Evolutionary conservation across 1,140 invertebrate genomes (phyloP).

Genomic region (Camponotus floridanus): DNA sequence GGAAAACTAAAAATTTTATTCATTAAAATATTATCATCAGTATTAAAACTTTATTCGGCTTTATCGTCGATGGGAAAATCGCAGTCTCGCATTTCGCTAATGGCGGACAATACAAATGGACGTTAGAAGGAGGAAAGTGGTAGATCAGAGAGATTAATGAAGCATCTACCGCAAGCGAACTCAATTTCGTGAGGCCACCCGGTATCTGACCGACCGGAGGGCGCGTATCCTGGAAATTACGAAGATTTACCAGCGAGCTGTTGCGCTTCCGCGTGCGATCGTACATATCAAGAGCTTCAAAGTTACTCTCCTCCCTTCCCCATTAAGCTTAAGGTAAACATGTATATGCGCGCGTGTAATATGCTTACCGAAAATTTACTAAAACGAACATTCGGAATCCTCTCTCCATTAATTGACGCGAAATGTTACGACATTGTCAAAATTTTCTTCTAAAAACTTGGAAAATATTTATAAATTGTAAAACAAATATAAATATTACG

Average conservation of each 20-base stretch:
- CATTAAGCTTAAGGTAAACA: constrained; percentile 39
- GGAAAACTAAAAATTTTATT: not conserved
- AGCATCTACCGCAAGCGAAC: constrained; percentile 5
- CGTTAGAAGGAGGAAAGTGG: not conserved
- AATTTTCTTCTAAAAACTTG: not conserved
- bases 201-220: constrained; percentile 8
- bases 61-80: constrained; percentile 5
- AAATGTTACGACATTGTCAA: not conserved
- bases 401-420: constrained; percentile 24
- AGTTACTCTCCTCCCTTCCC: not conserved
- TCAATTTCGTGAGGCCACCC: constrained; percentile 35
- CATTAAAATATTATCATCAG: constrained; percentile 1
- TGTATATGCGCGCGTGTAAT: not conserved
- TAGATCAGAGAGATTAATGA: constrained; percentile 37
- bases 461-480: not conserved
- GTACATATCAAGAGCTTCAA: constrained; percentile 31
- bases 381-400: constrained; percentile 14
- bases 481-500: not conserved
- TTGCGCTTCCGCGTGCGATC: constrained; percentile 51
- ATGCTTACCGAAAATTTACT: not conserved
- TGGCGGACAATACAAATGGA: not conserved
- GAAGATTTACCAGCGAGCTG: constrained; percentile 64
- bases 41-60: not conserved
- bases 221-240: constrained; percentile 47
- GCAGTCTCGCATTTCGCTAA: not conserved